These are phyloP conservation scores for Gymnosoma rotundatum DNA, from an alignment of 2,888 invertebrate species.

Conservation along the genomic window DNA sequence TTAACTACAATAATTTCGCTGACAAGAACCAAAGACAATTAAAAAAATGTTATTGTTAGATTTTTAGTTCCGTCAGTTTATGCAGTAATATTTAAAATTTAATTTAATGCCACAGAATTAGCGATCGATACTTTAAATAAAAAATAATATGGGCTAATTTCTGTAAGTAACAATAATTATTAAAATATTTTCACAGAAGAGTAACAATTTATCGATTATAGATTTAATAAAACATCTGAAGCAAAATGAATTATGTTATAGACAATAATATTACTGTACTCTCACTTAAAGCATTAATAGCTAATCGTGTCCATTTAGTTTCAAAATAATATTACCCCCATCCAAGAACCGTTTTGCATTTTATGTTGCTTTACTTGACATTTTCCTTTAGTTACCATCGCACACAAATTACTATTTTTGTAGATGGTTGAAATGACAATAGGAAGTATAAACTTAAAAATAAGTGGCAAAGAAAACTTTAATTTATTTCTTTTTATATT, in stretches of 20 bases:
- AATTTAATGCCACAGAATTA: no score
- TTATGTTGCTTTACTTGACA: conserved; percentile 29
- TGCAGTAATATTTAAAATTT: no score
- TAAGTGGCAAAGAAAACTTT: conserved; percentile 63
- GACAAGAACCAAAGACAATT: no score
- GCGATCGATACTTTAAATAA: no score
- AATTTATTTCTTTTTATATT: conserved; percentile 50
- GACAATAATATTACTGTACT: background rate
- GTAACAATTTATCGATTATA: no score
- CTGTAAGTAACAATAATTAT: no score
- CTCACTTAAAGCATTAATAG: background rate
- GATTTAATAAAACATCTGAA: no score
- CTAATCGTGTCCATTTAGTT: background rate
- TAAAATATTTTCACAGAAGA: no score
- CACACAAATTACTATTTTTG: conserved; percentile 45
- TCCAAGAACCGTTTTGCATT: conserved; percentile 12
- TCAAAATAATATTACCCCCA: background rate
- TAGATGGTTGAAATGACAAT: conserved; percentile 48
- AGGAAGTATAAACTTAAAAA: conserved; percentile 52
- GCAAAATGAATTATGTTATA: background rate
- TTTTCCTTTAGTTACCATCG: conserved; percentile 20
- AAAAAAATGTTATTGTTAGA: no score
- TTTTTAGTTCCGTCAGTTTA: no score
- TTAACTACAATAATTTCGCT: no score
- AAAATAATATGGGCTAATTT: no score